Evolutionary conservation across 2,797 vertebrate genomes (phyloP), one percentile per base, ranked within the genome.

Genomic region (Rhynchonycteris naso): DNA sequence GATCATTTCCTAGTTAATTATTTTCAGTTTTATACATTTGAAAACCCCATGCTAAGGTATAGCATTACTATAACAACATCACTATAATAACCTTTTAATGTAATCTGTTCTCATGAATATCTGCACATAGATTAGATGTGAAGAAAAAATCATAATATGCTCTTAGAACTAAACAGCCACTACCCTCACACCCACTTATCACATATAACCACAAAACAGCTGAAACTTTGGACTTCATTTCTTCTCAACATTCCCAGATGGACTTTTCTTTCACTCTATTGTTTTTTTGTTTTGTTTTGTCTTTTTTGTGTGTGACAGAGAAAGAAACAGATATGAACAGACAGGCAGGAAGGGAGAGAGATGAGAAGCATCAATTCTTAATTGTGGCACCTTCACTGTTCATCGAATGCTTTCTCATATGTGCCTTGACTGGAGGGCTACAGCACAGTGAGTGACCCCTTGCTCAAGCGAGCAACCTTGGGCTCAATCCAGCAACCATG

Each of bases 1-100:
- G 80, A 78, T 43, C 13, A 88, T 69, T 94, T 91, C 21, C 86
- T 12, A 92, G 26, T 93, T 81, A 50, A 85, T 43, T 82, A 74
- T 91, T 76, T 90, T 88, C 11, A 91, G 35, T 84, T 95, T 69
- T 69, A 69, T 75, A 79, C 19, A 90, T 63, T 92, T 50, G 91
- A 80, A 95, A 94, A 79, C 18, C 47, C 91, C 24, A 95, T 89
- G 10, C 15, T 87, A 19, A 88, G 35, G 1, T 38, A 75, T 43
- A 43, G 7, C 38, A 87, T 74, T 21, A 84, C 78, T 26, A 59
- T 43, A 86, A 71, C 89, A 86, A 91, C 59, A 87, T 74, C 24
- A 84, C 78, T 26, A 59, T 43, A 86, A 71, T 88, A 86, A 91
- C 59, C 21, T 83, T 88, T 83, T 88, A 75, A 69, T 38, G 65